Base-by-base conservation (phyloP, 2,113 vertebrate genomes). In the Pagrus major region DNA sequence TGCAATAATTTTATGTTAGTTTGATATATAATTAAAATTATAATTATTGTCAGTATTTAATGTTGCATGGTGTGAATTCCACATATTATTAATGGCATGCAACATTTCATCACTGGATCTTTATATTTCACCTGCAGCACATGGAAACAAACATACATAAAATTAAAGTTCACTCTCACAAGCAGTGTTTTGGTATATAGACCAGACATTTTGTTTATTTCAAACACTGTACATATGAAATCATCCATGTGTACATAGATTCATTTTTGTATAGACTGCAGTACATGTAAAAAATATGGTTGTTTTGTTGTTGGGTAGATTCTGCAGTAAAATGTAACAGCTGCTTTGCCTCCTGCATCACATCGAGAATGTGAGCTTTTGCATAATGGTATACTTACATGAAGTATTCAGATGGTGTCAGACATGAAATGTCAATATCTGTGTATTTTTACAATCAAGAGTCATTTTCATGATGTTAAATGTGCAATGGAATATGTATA, bases 331-430 rank as follows among this genome's bases (percentile, higher is more conserved):
- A 69, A 69, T n/a, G 69, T 74, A 25, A 85, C 67, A 33, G 75
- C 79, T 83, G 81, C 83, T 88, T 82, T 66, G 80, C 83, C 70
- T 87, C 81, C 55, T 81, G 69, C 61, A 73, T 88, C 80, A 86
- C 92, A 81, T 71, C 81, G 46, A 66, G 58, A 86, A 88, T 90
- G 84, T 92, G 88, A 90, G 78, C 76, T 86, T 91, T 88, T 87
- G 72, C 59, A 83, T 72, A 61, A 75, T 82, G 54, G 79, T 80
- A 73, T 78, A 80, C 70, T 76, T 42, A 75, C 25, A 83, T 67
- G 42, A 81, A 81, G 66, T 86, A 78, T 56, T 72, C 47, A 60
- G 54, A 84, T 52, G 71, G 76, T 75, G 54, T 80, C 76, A 78
- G 77, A 87, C 46, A 87, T 84, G 31, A 80, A 51, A 72, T 82